These are phyloP conservation scores for Endomychus coccineus DNA, from an alignment of 2,888 invertebrate species.

Conservation along the genomic window DNA sequence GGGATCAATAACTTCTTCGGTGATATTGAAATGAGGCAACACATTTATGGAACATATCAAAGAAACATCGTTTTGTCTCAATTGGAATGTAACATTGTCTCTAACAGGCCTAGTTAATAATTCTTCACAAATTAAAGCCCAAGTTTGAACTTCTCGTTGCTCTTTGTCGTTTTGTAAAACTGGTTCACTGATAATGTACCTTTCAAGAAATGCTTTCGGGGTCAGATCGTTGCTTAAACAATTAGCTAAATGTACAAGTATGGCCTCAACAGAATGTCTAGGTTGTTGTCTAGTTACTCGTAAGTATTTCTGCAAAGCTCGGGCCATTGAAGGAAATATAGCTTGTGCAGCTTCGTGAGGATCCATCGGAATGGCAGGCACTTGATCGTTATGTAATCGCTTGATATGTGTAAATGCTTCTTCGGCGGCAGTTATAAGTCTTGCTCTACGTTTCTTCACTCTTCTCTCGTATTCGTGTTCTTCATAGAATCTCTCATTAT, in stretches of 20 bases:
- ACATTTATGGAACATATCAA: slow-evolving; percentile 78
- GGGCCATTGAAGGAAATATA: slow-evolving; percentile 93
- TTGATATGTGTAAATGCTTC: slow-evolving; percentile 98
- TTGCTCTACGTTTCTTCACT: slow-evolving; percentile 82
- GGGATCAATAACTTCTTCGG: slow-evolving; percentile 93
- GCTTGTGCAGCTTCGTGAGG: slow-evolving; percentile 96
- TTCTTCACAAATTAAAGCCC: slow-evolving; percentile 93
- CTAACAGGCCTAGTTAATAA: slow-evolving; percentile 79
- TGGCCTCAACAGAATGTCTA: slow-evolving; percentile 88
- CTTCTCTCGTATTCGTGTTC: slow-evolving; percentile 94
- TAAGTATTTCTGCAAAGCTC: slow-evolving; percentile 92
- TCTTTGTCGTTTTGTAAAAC: slow-evolving; percentile 82
- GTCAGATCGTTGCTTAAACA: slow-evolving; percentile 92
- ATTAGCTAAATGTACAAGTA: slow-evolving; percentile 80
- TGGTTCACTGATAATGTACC: slow-evolving; percentile 80
- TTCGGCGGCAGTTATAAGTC: slow-evolving; percentile 89
- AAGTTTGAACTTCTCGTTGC: slow-evolving; percentile 76
- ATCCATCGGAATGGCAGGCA: slow-evolving; percentile 81
- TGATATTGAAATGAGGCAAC: slow-evolving; percentile 89
- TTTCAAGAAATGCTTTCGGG: slow-evolving; percentile 90
- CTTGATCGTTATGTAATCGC: slow-evolving; percentile 63
- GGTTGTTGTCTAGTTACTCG: slow-evolving; percentile 95
- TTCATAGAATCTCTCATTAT: slow-evolving; percentile 96
- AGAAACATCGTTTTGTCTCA: slow-evolving; percentile 88
- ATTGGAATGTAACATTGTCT: slow-evolving; percentile 80